These are phyloP conservation scores for Stomatorhinus walkeri DNA, from an alignment of 2,797 vertebrate species.

Conservation along the genomic window DNA sequence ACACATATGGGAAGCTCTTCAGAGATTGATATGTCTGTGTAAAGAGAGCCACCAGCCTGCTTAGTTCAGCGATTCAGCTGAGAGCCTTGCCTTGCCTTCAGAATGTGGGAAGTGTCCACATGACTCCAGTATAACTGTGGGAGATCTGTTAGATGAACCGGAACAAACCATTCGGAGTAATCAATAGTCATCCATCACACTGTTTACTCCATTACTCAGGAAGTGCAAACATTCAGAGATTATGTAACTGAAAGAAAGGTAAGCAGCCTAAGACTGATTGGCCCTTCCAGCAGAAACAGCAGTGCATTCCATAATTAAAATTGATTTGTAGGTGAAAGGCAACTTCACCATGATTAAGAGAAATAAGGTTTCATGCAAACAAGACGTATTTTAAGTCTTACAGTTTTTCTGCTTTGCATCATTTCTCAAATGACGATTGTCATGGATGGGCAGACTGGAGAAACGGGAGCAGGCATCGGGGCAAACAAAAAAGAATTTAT, in stretches of 20 bases:
- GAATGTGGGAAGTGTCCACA: neutral
- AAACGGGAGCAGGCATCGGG: neutral
- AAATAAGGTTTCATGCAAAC: conserved; percentile 20
- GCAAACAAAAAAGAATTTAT: neutral
- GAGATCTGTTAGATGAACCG: conserved; percentile 16
- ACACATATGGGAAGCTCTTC: conserved; percentile 16
- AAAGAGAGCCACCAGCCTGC: neutral
- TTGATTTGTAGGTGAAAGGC: conserved; percentile 20
- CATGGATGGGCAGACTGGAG: neutral
- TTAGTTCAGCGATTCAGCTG: neutral
- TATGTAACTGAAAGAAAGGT: conserved; percentile 26
- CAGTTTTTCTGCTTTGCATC: neutral
- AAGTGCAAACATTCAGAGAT: conserved; percentile 22
- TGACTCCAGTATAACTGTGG: neutral
- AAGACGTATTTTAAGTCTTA: conserved; percentile 24
- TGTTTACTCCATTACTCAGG: neutral
- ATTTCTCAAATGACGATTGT: neutral
- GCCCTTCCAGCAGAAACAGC: neutral
- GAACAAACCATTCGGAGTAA: conserved; percentile 15
- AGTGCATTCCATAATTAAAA: neutral
- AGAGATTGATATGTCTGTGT: neutral
- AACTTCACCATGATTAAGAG: conserved; percentile 16
- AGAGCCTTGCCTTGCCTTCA: neutral
- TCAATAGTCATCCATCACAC: neutral
- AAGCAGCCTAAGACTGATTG: neutral